Percentiles rank a stretch among this genome's conserved stretches.
Evolutionary conservation across 2,113 vertebrate species (phyloP).

Genomic region (Atherinomorus stipes): DNA sequence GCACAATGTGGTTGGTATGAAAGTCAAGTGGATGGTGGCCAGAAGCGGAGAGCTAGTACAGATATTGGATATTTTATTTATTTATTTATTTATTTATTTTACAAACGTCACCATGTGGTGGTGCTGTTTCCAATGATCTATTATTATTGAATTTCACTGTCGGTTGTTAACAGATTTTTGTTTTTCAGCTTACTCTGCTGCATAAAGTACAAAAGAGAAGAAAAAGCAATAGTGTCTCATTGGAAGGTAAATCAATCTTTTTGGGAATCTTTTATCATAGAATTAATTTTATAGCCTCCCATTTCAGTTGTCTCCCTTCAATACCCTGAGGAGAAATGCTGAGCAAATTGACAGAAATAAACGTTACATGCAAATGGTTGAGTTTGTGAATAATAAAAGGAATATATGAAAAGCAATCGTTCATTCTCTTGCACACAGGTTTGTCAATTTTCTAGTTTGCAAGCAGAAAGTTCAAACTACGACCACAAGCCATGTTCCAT

Average conservation of each 20-base stretch:
- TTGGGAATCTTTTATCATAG: neutral
- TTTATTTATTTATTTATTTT: neutral
- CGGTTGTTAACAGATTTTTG: conserved; percentile 27
- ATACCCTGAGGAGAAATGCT: neutral
- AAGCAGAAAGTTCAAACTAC: too few relatives aligned
- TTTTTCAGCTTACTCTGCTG: conserved; percentile 53
- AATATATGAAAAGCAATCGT: neutral
- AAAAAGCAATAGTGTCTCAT: conserved; percentile 9
- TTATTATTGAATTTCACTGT: neutral
- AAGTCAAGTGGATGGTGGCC: conserved; percentile 4
- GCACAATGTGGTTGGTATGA: neutral
- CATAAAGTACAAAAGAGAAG: conserved; percentile 12
- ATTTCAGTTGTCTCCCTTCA: neutral
- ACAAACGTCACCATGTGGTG: neutral
- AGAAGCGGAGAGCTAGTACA: neutral
- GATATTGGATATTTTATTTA: neutral
- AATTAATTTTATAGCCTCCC: neutral
- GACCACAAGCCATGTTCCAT: too few relatives aligned
- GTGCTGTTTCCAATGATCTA: neutral
- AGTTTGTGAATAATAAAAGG: neutral
- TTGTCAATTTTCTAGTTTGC: neutral
- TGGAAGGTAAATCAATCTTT: conserved; percentile 52
- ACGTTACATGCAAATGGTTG: too few relatives aligned
- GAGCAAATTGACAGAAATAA: neutral
- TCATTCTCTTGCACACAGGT: neutral